phyloP scores from a whole-genome alignment of 2,113 vertebrate species.

The Pluvialis apricaria region DNA sequence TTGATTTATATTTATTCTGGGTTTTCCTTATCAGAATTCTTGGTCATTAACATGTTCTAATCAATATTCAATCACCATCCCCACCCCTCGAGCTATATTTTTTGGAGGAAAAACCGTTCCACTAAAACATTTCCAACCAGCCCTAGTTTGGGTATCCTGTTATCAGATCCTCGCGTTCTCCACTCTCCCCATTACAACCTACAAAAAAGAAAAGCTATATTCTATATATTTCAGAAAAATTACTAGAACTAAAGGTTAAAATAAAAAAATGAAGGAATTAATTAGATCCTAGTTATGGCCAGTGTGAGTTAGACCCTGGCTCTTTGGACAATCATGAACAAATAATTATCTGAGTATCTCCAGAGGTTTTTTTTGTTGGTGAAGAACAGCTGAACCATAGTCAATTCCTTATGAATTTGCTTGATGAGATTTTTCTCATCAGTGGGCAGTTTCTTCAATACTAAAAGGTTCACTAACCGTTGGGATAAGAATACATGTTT shows the following conservation, averaged over 20 bases:
- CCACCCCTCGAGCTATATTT: background rate
- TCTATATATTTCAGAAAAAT: background rate
- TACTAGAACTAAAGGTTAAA: background rate
- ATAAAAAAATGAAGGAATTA: background rate
- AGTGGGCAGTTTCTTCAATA: background rate
- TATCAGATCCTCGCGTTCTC: background rate
- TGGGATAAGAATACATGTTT: background rate
- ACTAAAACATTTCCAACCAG: background rate
- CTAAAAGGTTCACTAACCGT: background rate
- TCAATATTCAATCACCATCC: background rate
- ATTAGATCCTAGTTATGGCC: background rate
- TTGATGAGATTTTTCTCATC: background rate
- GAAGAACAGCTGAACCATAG: background rate
- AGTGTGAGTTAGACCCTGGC: background rate
- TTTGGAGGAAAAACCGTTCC: background rate
- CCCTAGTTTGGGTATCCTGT: background rate
- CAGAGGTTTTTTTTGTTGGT: background rate
- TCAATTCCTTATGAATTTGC: background rate
- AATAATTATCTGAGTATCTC: background rate
- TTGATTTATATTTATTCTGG: rapidly evolving
- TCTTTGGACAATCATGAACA: background rate
- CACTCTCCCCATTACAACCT: background rate
- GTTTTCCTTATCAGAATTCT: background rate
- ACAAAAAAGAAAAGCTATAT: background rate
- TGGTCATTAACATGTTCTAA: background rate